Conservation (phyloP, 1,140 invertebrate genomes). For the Lamellibrachia luymesi region DNA sequence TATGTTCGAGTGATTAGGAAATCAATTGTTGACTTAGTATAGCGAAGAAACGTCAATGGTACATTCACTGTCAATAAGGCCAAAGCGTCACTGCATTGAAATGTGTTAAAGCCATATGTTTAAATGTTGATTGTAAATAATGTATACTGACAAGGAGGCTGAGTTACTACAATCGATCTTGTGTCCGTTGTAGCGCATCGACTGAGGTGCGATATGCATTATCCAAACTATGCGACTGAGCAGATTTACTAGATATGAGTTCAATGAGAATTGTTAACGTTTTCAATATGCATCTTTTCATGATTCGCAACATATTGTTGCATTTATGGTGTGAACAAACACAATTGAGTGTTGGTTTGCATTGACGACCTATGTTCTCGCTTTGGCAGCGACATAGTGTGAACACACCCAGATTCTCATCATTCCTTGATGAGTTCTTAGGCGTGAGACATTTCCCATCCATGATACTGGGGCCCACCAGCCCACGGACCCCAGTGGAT, state of each 20-base stretch:
- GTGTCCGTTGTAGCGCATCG: not conserved
- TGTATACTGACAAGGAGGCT: not conserved
- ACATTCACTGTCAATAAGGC: not conserved
- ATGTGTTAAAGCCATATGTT: not conserved
- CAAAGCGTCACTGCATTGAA: not conserved
- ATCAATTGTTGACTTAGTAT: not conserved
- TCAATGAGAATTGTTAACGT: not conserved
- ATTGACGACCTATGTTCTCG: not conserved
- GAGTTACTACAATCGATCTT: not conserved
- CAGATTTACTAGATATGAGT: not conserved
- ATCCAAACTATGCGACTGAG: not conserved
- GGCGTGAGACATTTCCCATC: too few relatives aligned
- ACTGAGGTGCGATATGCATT: not conserved
- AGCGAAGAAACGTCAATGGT: not conserved
- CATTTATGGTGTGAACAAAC: not conserved
- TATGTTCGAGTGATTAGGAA: not conserved
- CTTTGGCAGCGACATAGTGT: not conserved
- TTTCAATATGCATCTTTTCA: not conserved
- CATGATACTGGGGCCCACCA: too few relatives aligned
- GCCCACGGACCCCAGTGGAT: too few relatives aligned
- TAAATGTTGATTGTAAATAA: not conserved
- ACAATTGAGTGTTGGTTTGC: not conserved
- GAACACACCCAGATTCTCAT: not conserved
- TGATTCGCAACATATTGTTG: not conserved
- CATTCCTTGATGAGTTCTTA: too few relatives aligned